Conservation (phyloP, 2,113 vertebrate species). For the Sphyrna mokarran region DNA sequence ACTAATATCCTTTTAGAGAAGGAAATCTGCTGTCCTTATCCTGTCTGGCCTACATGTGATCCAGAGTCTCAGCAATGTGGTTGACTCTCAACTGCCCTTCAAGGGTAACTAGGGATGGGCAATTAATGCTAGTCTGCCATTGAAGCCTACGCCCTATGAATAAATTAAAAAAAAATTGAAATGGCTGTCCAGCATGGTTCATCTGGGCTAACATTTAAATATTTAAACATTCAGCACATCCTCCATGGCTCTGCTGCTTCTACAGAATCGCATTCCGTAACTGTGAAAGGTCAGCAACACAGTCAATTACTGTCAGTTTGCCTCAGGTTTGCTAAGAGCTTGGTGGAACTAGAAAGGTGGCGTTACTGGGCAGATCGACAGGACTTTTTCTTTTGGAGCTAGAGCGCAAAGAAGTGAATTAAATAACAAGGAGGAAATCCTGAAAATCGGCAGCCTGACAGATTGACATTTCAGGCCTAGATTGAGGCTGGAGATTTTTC, state of each 20-base stretch:
- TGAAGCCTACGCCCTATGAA: no score
- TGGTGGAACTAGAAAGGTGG: background rate
- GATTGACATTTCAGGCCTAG: background rate
- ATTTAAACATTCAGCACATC: background rate
- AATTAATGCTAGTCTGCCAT: no score
- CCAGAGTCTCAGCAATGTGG: no score
- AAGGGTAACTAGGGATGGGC: no score
- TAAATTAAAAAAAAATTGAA: no score
- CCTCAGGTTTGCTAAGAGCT: background rate
- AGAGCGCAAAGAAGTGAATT: background rate
- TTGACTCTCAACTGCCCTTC: no score
- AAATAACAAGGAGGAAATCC: no score
- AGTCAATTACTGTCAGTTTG: slow-evolving; percentile 11
- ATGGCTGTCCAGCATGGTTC: background rate
- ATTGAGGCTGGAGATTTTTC: background rate
- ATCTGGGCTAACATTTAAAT: slow-evolving; percentile 20
- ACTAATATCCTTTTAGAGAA: no score
- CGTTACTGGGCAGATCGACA: background rate
- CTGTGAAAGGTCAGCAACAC: background rate
- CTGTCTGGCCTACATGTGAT: no score
- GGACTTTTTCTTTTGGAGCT: background rate
- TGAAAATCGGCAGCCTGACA: background rate
- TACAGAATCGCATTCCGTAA: background rate
- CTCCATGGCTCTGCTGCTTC: background rate
- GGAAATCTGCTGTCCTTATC: no score